phyloP scores from a whole-genome alignment of 2,888 invertebrate genomes.

The Phanerotoma sp. region DNA sequence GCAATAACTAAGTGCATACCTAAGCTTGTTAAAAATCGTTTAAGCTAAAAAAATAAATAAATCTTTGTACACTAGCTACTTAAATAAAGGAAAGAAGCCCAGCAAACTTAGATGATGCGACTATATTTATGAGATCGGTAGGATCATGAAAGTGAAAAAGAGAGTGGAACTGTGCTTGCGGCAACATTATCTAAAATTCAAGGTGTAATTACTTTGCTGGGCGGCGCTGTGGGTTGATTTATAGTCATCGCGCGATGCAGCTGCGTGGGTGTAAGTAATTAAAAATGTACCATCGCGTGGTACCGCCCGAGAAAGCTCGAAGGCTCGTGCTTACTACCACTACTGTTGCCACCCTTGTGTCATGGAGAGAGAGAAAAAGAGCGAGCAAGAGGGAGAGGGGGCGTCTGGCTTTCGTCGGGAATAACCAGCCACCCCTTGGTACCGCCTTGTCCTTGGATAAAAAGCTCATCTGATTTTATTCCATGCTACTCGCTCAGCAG shows the following conservation, averaged over 20 bases:
- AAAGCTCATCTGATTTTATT: constrained; percentile 34
- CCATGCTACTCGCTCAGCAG: constrained; percentile 14
- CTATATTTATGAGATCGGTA: too few relatives aligned
- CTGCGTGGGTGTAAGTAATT: constrained; percentile 59
- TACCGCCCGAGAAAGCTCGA: constrained; percentile 35
- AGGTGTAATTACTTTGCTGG: constrained; percentile 59
- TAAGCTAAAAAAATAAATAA: too few relatives aligned
- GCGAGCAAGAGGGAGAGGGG: constrained; percentile 39
- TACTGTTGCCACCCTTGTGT: constrained; percentile 3
- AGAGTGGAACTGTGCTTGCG: constrained; percentile 51
- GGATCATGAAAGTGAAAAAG: constrained; percentile 19
- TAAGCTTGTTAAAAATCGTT: too few relatives aligned
- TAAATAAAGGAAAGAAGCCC: too few relatives aligned
- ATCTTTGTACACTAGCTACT: too few relatives aligned
- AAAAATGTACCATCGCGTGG: constrained; percentile 59
- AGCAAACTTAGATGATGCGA: too few relatives aligned
- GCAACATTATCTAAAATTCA: constrained; percentile 59
- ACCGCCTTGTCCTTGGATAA: constrained; percentile 47
- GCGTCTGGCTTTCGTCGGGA: constrained; percentile 41
- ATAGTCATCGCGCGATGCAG: constrained; percentile 58
- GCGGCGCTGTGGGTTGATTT: constrained; percentile 55
- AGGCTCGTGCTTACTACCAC: constrained; percentile 32
- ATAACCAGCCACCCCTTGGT: constrained; percentile 37
- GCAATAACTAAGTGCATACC: too few relatives aligned
- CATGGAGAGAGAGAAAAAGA: too few relatives aligned